Base-by-base conservation (phyloP, 2,888 invertebrate genomes). In the Eristalis intricaria region DNA sequence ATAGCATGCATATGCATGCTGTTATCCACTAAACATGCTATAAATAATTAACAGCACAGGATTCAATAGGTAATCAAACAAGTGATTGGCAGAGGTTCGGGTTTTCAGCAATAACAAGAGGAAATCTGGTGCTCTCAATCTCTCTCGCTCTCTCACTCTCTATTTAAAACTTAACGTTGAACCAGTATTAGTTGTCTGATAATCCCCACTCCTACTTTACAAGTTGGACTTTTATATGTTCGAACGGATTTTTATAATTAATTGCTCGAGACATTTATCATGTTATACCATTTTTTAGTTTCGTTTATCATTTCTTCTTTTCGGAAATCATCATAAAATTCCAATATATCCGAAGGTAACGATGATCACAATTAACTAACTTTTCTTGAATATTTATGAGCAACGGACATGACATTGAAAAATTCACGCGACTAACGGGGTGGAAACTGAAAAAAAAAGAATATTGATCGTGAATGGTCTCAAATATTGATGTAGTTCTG, bases 361-460 rank as follows among this genome's bases (percentile, higher is more conserved):
- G 76, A 76, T 66, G 65, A 82, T 82, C 65, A 60, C 70, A 77
- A 82, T 76, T 76, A 70, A 65, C 35, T 40, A 65, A 61, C 60
- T 76, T 75, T 63, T 75, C 66, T 75, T 76, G 60, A 76, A 76
- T 82, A 82, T 82, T 82, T 82, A 82, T 82, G 82, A 76, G 77
- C 70, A 43, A 38, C 56, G 66, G 60, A 19, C 60, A 68, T 71
- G 76, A 82, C 76, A 76, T 71, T 82, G 76, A 76, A 76, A 81
- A 76, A 70, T 80, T 74, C 68, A 81, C 73, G 65, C 40, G 58
- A 58, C 40, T 70, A 64, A 56, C 38, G 29, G 58, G 29, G 58
- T 64, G 65, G 65, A 79, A 65, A 65, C 50, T 56, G 22, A 4
- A 32, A 65, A 40, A 10, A 29, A 65, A 29, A 40, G 40, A 71